Conservation (phyloP, 2,797 vertebrate genomes). For the Tangara arthus region DNA sequence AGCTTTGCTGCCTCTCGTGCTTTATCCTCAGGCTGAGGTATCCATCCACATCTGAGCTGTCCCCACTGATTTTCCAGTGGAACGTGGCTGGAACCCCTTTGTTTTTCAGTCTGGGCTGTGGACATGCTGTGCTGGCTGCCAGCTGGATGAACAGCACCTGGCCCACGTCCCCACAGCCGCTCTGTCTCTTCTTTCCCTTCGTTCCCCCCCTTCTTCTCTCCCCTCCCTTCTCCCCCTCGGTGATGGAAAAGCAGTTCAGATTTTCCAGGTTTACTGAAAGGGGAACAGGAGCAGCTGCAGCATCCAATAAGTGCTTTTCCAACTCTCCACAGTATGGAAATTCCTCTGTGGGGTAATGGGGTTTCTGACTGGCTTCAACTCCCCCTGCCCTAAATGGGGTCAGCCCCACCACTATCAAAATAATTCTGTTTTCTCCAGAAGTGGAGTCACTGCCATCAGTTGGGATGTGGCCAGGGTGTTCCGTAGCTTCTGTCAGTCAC, state of each 20-base stretch:
- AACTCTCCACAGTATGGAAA: background rate
- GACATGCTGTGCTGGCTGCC: slow-evolving; percentile 61
- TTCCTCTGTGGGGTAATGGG: background rate
- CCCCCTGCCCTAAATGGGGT: background rate
- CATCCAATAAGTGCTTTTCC: slow-evolving; percentile 9
- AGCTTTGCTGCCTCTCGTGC: background rate
- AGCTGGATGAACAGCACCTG: slow-evolving; percentile 17
- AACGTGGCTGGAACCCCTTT: slow-evolving; percentile 44
- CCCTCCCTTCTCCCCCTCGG: background rate
- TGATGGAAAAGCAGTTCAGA: slow-evolving; percentile 49
- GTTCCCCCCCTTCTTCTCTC: background rate
- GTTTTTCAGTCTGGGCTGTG: slow-evolving; percentile 67
- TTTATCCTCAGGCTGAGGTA: background rate
- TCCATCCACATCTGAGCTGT: slow-evolving; percentile 21
- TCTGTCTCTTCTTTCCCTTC: background rate
- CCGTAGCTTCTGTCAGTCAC: background rate
- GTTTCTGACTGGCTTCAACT: background rate
- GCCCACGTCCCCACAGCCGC: slow-evolving; percentile 5
- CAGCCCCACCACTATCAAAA: background rate
- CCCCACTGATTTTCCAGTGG: slow-evolving; percentile 65
- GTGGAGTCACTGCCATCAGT: background rate
- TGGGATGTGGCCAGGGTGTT: background rate
- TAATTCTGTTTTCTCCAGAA: background rate
- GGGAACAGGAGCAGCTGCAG: slow-evolving; percentile 13
- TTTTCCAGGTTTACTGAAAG: slow-evolving; percentile 61